A percentile compares a stretch with the other conserved stretches of the same genome.
Evolutionary conservation across 2,113 vertebrate species (phyloP).

Genomic region (Bothrops jararaca): DNA sequence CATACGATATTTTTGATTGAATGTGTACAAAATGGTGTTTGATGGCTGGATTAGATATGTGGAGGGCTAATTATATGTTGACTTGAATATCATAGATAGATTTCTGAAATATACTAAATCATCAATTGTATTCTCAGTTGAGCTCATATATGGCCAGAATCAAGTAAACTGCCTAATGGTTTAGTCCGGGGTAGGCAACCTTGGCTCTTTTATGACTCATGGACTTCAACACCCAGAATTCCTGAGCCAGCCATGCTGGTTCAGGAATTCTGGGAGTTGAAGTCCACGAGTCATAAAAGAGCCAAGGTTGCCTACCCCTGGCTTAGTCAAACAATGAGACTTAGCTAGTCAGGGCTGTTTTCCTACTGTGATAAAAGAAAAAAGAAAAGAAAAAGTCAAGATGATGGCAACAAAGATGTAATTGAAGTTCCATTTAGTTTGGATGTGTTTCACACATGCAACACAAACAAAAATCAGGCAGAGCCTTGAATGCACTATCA

Average conservation of each 20-base stretch:
- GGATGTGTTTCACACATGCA: neutral
- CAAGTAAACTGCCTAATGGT: neutral
- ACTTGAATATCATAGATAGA: neutral
- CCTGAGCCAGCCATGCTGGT: no score
- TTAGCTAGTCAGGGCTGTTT: neutral
- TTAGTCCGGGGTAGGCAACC: neutral
- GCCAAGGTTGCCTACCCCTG: no score
- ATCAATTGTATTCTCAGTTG: neutral
- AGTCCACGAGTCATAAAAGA: no score
- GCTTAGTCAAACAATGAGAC: neutral
- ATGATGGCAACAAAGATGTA: neutral
- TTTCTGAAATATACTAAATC: neutral
- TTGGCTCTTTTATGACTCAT: no score
- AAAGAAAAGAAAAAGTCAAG: neutral
- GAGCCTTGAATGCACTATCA: neutral
- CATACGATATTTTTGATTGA: neutral
- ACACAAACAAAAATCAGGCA: neutral
- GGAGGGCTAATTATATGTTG: neutral
- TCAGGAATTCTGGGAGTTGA: no score
- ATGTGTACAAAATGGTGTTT: neutral
- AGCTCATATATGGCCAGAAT: neutral
- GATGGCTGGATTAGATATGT: neutral
- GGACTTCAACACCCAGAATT: no score
- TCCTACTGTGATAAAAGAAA: neutral
- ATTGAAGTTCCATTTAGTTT: neutral